Conservation (phyloP, 1,140 invertebrate species). For the Probaryconus sp. region DNA sequence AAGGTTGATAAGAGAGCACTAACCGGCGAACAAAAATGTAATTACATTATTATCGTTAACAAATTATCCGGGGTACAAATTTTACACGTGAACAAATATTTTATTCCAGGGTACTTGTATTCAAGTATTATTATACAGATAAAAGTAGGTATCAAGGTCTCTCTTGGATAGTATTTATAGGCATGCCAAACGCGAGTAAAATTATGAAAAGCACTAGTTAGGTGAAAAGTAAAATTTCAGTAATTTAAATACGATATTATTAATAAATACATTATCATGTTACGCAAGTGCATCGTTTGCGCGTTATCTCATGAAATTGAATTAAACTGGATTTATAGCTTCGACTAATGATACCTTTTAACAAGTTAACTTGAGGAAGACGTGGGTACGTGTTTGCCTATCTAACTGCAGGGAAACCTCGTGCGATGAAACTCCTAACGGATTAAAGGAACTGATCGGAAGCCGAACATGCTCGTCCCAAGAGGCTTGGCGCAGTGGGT, state of each 20-base stretch:
- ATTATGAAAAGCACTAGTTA: too few relatives aligned
- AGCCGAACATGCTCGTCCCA: conserved; percentile 43
- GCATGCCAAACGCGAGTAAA: neutral
- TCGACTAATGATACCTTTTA: conserved; percentile 49
- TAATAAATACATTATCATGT: neutral
- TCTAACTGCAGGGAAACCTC: conserved; percentile 33
- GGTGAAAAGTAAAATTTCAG: too few relatives aligned
- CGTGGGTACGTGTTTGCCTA: conserved; percentile 3
- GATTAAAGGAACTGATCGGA: conserved; percentile 47
- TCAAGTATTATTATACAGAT: too few relatives aligned
- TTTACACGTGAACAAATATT: conserved; percentile 10
- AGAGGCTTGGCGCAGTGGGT: conserved; percentile 10
- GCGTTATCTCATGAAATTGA: conserved; percentile 24
- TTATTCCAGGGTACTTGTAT: too few relatives aligned
- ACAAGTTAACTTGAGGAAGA: conserved; percentile 24
- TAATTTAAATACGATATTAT: neutral
- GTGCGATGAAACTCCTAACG: conserved; percentile 19
- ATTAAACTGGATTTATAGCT: conserved; percentile 38
- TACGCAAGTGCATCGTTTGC: neutral
- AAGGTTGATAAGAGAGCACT: conserved; percentile 31
- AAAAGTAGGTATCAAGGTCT: conserved; percentile 10
- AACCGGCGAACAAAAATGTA: conserved; percentile 14
- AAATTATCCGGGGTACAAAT: conserved; percentile 13
- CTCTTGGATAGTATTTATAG: neutral
- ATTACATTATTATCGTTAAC: conserved; percentile 35